Evolutionary conservation across 2,888 invertebrate species (phyloP).

Genomic region (Heliconius aoede): DNA sequence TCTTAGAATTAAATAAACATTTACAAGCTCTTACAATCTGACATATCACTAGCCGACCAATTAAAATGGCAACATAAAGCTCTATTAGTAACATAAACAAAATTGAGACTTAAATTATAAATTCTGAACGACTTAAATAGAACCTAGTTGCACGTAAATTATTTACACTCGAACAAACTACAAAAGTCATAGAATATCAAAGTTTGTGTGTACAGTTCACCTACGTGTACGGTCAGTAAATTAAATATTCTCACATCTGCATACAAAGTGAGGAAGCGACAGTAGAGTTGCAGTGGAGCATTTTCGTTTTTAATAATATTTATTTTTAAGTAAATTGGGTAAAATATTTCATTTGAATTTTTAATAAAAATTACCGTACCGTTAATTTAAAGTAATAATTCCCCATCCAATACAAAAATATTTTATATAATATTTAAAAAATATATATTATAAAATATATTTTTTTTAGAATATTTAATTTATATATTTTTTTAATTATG

Average conservation of each 20-base stretch:
- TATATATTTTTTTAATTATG: too few relatives aligned
- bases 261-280: background rate
- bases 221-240: slow-evolving; percentile 14
- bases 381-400: too few relatives aligned
- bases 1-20: background rate
- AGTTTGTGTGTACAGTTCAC: slow-evolving; percentile 24
- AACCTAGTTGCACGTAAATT: slow-evolving; percentile 6
- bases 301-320: background rate
- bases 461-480: background rate
- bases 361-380: background rate
- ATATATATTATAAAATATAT: too few relatives aligned
- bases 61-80: background rate
- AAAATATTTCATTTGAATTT: background rate
- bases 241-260: slow-evolving; percentile 21
- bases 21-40: background rate
- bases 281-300: background rate
- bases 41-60: background rate
- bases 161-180: slow-evolving; percentile 30
- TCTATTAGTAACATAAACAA: background rate
- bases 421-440: too few relatives aligned
- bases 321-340: background rate
- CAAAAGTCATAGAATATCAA: slow-evolving; percentile 32
- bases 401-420: too few relatives aligned
- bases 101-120: slow-evolving; percentile 5
- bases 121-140: slow-evolving; percentile 12